Evolutionary conservation across 2,888 invertebrate genomes (phyloP), one percentile per base, ranked within the genome.

Genomic region (Cataglyphis rosenhaueri): DNA sequence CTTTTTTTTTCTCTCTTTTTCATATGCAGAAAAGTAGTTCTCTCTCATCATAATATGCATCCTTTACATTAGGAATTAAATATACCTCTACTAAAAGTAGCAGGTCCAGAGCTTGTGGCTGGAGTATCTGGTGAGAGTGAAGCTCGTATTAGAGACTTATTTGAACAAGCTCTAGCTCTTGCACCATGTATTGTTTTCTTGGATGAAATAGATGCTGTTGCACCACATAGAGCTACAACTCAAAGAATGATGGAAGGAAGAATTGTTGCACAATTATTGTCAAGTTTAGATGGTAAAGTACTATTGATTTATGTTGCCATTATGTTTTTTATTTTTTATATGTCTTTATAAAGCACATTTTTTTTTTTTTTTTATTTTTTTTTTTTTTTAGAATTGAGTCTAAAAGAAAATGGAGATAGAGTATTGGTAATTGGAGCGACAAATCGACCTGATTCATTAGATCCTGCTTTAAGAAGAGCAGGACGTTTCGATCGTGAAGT

Each of bases 91-190:
- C 95, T 99, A 74, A 97, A 98, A 94, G 96, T 99, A 12, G 97
- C 98, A 10, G 98, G 98, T 0, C 98, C 99, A 0, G 99, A 99
- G 95, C 95, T 99, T 84, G 97, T 99, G 3, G 98, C 98, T 15
- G 99, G 99, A 1, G 97, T 99, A 84, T 98, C 99, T 0, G 99
- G 99, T 0, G 99, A 99, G 94, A 98, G 98, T 0, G 99, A 99
- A 94, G 97, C 98, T 92, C 96, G 98, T 89, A 98, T 99, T 85
- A 96, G 99, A 85, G 97, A 98, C 89, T 95, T 99, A 18, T 99
- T 99, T 95, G 97, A 98, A 57, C 96, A 97, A 92, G 99, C 99
- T 0, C 94, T 96, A 9, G 95, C 96, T 73, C 94, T 96, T 82
- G 96, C 98, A 12, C 98, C 98, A 0, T 97, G 98, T 93, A 96